These are phyloP conservation scores for Brachionus rubens DNA, from an alignment of 1,140 invertebrate genomes.

Conservation along the genomic window DNA sequence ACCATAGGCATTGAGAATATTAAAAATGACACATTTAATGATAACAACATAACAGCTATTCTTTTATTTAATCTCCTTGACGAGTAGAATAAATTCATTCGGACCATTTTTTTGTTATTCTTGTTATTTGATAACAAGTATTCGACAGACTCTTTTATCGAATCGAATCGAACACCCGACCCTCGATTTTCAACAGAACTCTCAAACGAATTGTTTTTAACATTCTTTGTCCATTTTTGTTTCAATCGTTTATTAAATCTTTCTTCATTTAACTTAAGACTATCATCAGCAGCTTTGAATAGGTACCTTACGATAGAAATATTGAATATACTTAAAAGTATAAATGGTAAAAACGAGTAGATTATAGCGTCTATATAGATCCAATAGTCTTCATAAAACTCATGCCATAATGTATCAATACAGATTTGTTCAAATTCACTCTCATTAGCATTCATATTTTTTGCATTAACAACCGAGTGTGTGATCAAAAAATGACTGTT, in stretches of 20 bases:
- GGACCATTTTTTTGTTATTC: neutral
- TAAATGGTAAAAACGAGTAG: conserved; percentile 30
- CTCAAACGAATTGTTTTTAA: neutral
- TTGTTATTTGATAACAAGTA: neutral
- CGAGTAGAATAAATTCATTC: neutral
- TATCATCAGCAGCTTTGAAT: conserved; percentile 42
- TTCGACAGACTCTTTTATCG: neutral
- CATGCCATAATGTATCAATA: conserved; percentile 17
- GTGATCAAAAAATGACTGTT: conserved; percentile 38
- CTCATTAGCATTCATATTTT: neutral
- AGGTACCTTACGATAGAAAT: conserved; percentile 8
- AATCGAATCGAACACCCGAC: neutral
- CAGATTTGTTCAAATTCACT: conserved; percentile 7
- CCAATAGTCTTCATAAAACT: conserved; percentile 32
- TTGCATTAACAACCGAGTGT: conserved; percentile 7
- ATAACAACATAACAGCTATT: conserved; percentile 13
- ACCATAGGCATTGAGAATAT: conserved; percentile 40
- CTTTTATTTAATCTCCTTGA: neutral
- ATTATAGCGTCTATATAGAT: conserved; percentile 38
- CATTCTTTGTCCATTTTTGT: neutral
- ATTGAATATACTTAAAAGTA: conserved; percentile 12
- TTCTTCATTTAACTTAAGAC: neutral
- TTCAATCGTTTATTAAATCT: neutral
- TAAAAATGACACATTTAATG: conserved; percentile 12
- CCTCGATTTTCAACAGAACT: neutral